phyloP scores from a whole-genome alignment of 2,797 vertebrate species.

The Sebastes itinus region DNA sequence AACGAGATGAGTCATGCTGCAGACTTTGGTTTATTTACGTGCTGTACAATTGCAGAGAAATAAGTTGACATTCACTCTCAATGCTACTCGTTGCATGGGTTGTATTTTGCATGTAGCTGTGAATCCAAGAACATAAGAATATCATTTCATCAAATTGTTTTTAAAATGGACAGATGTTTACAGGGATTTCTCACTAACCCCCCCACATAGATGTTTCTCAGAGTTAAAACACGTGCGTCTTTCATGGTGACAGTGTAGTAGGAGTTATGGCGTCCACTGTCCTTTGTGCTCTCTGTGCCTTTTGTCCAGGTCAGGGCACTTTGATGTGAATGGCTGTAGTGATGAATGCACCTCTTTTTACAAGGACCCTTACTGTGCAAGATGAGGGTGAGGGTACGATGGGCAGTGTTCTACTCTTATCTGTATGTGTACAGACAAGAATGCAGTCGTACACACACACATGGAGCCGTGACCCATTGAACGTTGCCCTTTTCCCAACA shows the following conservation, averaged over 20 bases:
- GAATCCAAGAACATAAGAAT: not conserved
- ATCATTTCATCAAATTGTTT: not conserved
- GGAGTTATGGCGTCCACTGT: conserved; percentile 63
- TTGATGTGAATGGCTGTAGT: conserved; percentile 70
- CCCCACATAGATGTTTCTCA: not conserved
- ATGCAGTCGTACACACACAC: conserved; percentile 11
- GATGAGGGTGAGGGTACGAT: conserved; percentile 27
- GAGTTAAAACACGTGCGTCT: conserved; percentile 19
- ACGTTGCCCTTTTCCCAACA: conserved; percentile 19
- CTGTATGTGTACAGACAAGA: conserved; percentile 59
- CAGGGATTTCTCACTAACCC: not conserved
- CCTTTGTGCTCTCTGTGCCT: conserved; percentile 59
- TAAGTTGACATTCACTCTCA: not conserved
- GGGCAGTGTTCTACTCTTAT: conserved; percentile 59
- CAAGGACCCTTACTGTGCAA: conserved; percentile 50
- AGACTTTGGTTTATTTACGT: conserved; percentile 54
- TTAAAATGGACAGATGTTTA: not conserved
- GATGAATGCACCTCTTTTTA: conserved; percentile 75
- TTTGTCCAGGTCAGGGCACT: conserved; percentile 64
- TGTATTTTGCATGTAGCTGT: not conserved
- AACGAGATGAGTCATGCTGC: conserved; percentile 64
- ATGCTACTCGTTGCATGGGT: not conserved
- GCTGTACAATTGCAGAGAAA: conserved; percentile 24
- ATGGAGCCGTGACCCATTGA: conserved; percentile 43
- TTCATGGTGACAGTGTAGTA: conserved; percentile 33